These are phyloP conservation scores for Leptinotarsa undecemlineata DNA, from an alignment of 1,140 invertebrate genomes.

Conservation along the genomic window DNA sequence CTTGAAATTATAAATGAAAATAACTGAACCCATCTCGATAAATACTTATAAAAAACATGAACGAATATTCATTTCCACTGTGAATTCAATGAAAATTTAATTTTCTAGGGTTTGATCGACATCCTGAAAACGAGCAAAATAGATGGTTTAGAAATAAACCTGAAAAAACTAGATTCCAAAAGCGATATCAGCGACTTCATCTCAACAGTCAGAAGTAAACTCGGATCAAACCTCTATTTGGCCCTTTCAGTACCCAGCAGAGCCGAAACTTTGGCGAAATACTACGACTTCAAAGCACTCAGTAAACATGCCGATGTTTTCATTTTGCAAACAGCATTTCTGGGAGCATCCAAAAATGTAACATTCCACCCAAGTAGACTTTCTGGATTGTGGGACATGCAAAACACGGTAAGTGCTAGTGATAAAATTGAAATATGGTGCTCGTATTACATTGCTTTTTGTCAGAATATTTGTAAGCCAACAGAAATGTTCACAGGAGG, in stretches of 20 bases:
- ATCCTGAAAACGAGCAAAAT: constrained; percentile 61
- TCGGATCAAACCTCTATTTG: constrained; percentile 62
- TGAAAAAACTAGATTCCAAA: constrained; percentile 62
- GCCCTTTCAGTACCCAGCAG: constrained; percentile 64
- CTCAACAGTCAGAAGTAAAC: constrained; percentile 60
- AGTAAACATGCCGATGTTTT: constrained; percentile 68
- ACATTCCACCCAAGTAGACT: constrained; percentile 77
- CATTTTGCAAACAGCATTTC: constrained; percentile 70
- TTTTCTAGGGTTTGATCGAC: constrained; percentile 58
- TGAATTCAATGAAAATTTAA: not conserved
- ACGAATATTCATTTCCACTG: too few relatives aligned
- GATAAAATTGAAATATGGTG: too few relatives aligned
- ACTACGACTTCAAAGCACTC: constrained; percentile 69
- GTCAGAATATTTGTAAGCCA: too few relatives aligned
- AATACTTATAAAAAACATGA: too few relatives aligned
- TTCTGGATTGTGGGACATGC: constrained; percentile 77
- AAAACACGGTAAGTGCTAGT: constrained; percentile 67
- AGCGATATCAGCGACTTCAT: constrained; percentile 62
- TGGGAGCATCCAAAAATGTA: constrained; percentile 66
- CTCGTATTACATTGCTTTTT: too few relatives aligned
- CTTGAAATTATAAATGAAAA: too few relatives aligned
- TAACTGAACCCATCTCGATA: too few relatives aligned
- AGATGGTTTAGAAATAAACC: constrained; percentile 69
- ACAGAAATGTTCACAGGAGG: too few relatives aligned
- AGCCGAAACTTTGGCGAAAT: constrained; percentile 69